Percentiles rank a stretch among this genome's conserved stretches.
phyloP scores from a whole-genome alignment of 2,797 vertebrate species.

The Scarus forsteni region DNA sequence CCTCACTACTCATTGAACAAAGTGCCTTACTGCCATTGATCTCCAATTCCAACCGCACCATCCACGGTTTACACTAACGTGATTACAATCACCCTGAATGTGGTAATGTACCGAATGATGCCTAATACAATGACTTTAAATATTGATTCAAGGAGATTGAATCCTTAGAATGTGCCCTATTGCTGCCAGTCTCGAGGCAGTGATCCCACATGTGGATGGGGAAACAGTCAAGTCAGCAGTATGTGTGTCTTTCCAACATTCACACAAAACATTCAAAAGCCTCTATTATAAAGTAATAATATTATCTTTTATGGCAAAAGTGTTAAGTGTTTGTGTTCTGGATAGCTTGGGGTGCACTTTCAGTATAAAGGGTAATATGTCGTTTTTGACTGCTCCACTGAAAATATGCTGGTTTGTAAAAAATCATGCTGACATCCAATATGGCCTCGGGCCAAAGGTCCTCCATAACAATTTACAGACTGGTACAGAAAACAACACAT shows the following conservation, averaged over 20 bases:
- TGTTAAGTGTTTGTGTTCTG: neutral
- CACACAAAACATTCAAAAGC: too few relatives aligned
- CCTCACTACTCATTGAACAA: neutral
- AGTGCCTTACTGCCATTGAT: neutral
- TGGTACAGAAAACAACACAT: slow-evolving; percentile 25
- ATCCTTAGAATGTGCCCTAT: neutral
- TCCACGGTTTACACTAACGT: slow-evolving; percentile 8
- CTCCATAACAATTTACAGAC: slow-evolving; percentile 48
- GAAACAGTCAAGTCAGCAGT: neutral
- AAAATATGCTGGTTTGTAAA: slow-evolving; percentile 19
- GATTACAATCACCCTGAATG: slow-evolving; percentile 13
- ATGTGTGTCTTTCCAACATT: too few relatives aligned
- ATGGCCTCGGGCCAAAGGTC: slow-evolving; percentile 8
- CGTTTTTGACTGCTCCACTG: slow-evolving; percentile 8
- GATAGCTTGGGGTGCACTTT: slow-evolving; percentile 4
- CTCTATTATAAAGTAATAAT: too few relatives aligned
- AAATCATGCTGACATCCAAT: slow-evolving; percentile 37
- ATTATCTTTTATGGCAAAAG: neutral
- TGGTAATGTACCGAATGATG: neutral
- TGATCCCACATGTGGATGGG: neutral
- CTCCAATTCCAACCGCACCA: slow-evolving; percentile 2
- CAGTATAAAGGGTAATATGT: neutral
- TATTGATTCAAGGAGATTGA: slow-evolving; percentile 12
- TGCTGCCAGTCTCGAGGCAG: neutral
- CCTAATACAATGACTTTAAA: slow-evolving; percentile 11